phyloP scores from a whole-genome alignment of 2,113 vertebrate genomes.

The Microcebus tavaratra region DNA sequence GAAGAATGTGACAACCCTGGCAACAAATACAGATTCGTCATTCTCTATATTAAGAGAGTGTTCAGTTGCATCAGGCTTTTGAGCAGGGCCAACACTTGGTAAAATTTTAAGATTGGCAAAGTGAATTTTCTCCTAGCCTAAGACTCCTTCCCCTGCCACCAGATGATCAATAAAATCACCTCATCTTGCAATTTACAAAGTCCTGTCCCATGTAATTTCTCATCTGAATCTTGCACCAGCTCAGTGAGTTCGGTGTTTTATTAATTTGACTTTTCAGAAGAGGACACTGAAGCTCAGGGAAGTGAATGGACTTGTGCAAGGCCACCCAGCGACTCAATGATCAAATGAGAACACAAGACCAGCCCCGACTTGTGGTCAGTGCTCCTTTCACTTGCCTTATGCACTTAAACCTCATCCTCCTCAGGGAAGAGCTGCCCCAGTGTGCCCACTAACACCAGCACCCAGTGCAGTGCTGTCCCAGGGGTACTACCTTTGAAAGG shows the following conservation, averaged over 20 bases:
- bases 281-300: background rate
- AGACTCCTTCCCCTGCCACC: background rate
- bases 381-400: background rate
- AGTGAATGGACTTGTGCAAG: background rate
- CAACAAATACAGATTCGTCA: constrained; percentile 60
- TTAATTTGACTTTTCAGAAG: constrained; percentile 24
- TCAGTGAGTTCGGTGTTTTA: background rate
- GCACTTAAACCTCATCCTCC: background rate
- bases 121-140: constrained; percentile 2
- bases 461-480: background rate
- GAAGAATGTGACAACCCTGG: constrained; percentile 71
- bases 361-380: background rate
- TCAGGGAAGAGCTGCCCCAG: background rate
- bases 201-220: background rate
- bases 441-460: background rate
- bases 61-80: constrained; percentile 70
- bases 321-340: background rate
- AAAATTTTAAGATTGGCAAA: constrained; percentile 67
- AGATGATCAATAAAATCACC: constrained; percentile 38
- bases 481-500: background rate
- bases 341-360: background rate
- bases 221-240: background rate
- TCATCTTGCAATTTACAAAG: background rate
- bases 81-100: constrained; percentile 58
- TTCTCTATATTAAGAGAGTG: constrained; percentile 76